A percentile compares a stretch with the other conserved stretches of the same genome.
Evolutionary conservation across 2,888 invertebrate species (phyloP).

Genomic region (Stenolophus ochropezus): DNA sequence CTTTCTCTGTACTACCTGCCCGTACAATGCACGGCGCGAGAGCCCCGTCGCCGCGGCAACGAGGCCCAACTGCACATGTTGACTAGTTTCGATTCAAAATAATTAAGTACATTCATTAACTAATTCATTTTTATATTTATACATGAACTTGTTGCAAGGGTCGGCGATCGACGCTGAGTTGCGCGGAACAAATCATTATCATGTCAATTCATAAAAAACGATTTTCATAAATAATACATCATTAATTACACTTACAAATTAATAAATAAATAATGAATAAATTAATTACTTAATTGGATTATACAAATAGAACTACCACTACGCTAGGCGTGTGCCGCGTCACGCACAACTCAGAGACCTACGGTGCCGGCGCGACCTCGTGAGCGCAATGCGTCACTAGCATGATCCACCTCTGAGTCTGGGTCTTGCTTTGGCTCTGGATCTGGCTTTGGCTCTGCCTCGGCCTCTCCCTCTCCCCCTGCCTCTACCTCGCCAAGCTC

Average conservation of each 20-base stretch:
- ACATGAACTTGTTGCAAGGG: constrained; percentile 45
- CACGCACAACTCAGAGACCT: constrained; percentile 38
- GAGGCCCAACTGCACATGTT: constrained; percentile 58
- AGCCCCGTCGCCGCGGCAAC: constrained; percentile 16
- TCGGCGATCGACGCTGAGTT: constrained; percentile 16
- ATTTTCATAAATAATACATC: constrained; percentile 23
- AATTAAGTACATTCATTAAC: constrained; percentile 57
- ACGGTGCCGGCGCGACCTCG: constrained; percentile 32
- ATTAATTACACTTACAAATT: constrained; percentile 35
- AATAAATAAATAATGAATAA: constrained; percentile 49
- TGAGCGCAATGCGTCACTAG: not conserved
- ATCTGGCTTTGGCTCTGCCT: not conserved
- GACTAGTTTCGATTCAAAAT: constrained; percentile 59
- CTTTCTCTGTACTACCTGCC: constrained; percentile 54
- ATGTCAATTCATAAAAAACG: constrained; percentile 2
- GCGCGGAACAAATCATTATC: constrained; percentile 26
- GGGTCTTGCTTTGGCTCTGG: not conserved
- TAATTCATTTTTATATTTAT: constrained; percentile 44
- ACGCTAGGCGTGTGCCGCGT: constrained; percentile 36
- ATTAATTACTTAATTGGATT: constrained; percentile 40
- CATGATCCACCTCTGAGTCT: not conserved
- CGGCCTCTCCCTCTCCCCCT: not conserved
- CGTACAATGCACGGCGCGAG: constrained; percentile 59
- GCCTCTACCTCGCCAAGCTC: not conserved
- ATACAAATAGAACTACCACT: constrained; percentile 46